These are phyloP conservation scores for Homarus gammarus DNA, from an alignment of 2,888 invertebrate species.

Conservation along the genomic window DNA sequence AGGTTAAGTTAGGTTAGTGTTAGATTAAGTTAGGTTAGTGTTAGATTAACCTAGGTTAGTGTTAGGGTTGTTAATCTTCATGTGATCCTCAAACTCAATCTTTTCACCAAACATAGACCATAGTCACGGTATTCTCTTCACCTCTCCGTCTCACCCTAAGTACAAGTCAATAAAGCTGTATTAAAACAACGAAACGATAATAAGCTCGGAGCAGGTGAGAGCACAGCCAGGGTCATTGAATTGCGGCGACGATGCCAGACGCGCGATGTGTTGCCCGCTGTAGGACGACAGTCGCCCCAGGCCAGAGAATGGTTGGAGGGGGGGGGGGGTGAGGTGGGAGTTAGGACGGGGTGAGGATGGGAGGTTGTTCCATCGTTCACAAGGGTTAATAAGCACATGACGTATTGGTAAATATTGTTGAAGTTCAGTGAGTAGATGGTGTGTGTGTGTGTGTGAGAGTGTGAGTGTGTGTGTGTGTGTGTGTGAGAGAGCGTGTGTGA, in stretches of 20 bases:
- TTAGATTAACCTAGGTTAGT: too few species aligned
- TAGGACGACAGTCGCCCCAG: neutral
- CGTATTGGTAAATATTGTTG: neutral
- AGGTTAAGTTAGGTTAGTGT: too few species aligned
- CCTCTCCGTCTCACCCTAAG: too few species aligned
- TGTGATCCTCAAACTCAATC: too few species aligned
- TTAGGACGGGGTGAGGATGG: neutral
- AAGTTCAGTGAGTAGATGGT: neutral
- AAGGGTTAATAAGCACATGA: too few species aligned
- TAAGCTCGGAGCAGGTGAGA: neutral
- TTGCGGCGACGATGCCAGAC: neutral
- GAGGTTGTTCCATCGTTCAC: neutral
- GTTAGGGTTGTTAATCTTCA: too few species aligned
- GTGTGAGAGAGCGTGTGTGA: neutral
- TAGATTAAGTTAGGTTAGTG: too few species aligned
- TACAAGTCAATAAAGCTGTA: too few species aligned
- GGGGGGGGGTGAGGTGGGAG: neutral
- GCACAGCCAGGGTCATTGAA: neutral
- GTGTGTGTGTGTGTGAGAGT: constrained; percentile 37
- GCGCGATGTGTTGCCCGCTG: neutral
- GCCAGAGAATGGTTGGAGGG: neutral
- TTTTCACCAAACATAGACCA: too few species aligned
- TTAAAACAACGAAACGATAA: neutral
- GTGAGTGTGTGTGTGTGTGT: constrained; percentile 34
- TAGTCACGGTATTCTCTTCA: too few species aligned